Conservation (phyloP, 2,888 invertebrate genomes). For the Lasioglossum pauxillum region DNA sequence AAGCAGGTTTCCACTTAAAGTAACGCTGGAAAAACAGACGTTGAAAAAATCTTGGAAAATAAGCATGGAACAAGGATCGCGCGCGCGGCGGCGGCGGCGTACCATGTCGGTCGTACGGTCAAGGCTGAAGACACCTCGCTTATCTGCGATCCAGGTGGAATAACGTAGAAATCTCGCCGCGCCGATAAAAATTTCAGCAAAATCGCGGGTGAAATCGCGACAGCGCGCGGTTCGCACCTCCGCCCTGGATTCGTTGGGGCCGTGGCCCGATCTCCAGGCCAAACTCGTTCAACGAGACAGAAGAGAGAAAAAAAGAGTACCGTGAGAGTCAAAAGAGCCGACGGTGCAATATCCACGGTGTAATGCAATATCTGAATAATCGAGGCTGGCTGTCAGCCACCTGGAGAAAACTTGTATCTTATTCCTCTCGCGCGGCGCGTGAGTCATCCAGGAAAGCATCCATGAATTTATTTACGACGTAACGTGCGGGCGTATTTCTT, state of each 20-base stretch:
- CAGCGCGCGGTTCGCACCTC: not conserved
- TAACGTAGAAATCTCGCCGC: constrained; percentile 38
- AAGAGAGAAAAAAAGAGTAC: not conserved
- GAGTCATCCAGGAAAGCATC: constrained; percentile 59
- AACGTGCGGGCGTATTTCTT: not conserved
- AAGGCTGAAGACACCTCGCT: constrained; percentile 23
- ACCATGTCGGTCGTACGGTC: constrained; percentile 7
- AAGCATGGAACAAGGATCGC: not conserved
- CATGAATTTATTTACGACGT: constrained; percentile 50
- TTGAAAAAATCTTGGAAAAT: not conserved
- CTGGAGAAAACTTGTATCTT: constrained; percentile 52
- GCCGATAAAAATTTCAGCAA: constrained; percentile 46
- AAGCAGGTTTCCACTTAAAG: not conserved
- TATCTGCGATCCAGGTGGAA: constrained; percentile 40
- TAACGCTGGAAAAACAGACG: not conserved
- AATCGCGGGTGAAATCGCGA: constrained; percentile 30
- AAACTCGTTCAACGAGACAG: constrained; percentile 30
- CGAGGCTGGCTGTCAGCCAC: constrained; percentile 56
- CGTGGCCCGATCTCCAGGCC: constrained; percentile 20
- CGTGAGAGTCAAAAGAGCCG: constrained; percentile 45
- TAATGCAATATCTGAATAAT: constrained; percentile 59
- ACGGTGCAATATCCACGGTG: constrained; percentile 41
- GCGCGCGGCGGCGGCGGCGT: not conserved
- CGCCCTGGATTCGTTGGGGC: constrained; percentile 40
- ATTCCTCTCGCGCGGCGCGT: constrained; percentile 47